Evolutionary conservation across 2,888 invertebrate species (phyloP), one percentile per base, ranked within the genome.

Genomic region (Catonia carolina): DNA sequence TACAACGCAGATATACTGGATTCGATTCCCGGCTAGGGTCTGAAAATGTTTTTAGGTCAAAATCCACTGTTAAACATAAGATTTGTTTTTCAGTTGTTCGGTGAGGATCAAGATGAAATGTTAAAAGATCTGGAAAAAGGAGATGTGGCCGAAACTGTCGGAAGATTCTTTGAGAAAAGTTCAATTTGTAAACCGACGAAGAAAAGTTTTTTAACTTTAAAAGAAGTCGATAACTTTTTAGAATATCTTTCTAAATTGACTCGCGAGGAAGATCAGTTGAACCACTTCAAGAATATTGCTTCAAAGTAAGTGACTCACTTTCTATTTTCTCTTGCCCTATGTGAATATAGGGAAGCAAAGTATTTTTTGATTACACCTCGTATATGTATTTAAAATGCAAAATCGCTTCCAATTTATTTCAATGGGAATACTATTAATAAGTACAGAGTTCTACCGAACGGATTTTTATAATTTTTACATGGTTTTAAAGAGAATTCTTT

Each of bases 91-190:
- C n/a, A 78, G 73, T 82, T 95, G 59, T 87, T 95, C 63, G 73
- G 76, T 2, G 78, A 78, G 0, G 82, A 85, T 71, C 84, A 83
- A 60, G 83, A 85, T 64, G 85, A 84, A 45, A 94, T 97, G 92
- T 72, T 89, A 7, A 83, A 85, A 63, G 84, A 93, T 73, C 77
- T 95, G 63, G 91, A 94, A 68, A 81, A 90, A 69, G 93, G 94
- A 0, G 95, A 97, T 72, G 82, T 95, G 1, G 90, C 93, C 0
- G 86, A 91, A 67, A 95, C 95, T 0, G 81, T 96, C 31, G 77
- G 82, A 61, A 73, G 78, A 54, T 92, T 86, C 71, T 94, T 88
- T 71, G 81, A 84, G 60, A 75, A 79, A 56, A 88, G 86, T 48
- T 71, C 68, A 20, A 71, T 18, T n/a, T 27, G 55, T 55, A 75